Evolutionary conservation across 2,113 vertebrate species (phyloP).

Genomic region (Crotalus helleri): DNA sequence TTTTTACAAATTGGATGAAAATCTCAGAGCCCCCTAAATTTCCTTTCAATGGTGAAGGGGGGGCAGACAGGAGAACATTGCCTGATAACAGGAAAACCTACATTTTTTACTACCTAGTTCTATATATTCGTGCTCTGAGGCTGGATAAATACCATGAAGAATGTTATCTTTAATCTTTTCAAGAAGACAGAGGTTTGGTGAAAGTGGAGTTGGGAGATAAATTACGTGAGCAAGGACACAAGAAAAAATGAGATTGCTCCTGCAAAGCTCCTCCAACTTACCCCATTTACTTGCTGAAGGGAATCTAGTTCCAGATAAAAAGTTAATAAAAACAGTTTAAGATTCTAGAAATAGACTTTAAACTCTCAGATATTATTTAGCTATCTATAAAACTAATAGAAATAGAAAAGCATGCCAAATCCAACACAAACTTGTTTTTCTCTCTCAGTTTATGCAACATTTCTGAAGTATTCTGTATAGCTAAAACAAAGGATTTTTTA

Average conservation of each 20-base stretch:
- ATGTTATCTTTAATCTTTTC: background rate
- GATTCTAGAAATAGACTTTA: background rate
- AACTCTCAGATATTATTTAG: background rate
- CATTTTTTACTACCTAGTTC: background rate
- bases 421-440: background rate
- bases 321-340: background rate
- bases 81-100: background rate
- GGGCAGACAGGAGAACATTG: background rate
- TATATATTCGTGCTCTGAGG: background rate
- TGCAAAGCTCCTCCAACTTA: background rate
- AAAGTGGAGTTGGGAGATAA: background rate
- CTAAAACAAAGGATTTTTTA: background rate
- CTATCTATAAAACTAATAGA: background rate
- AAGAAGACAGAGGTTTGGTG: background rate
- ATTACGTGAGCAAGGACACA: conserved; percentile 24
- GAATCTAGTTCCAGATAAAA: background rate
- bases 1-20: background rate
- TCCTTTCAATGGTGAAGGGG: too few species aligned
- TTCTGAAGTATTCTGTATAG: background rate
- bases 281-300: background rate
- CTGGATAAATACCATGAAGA: background rate
- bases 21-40: background rate
- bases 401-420: background rate
- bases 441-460: background rate
- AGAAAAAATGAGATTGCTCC: conserved; percentile 19